Conservation (phyloP, 2,797 vertebrate species). For the Lithobates sylvaticus region DNA sequence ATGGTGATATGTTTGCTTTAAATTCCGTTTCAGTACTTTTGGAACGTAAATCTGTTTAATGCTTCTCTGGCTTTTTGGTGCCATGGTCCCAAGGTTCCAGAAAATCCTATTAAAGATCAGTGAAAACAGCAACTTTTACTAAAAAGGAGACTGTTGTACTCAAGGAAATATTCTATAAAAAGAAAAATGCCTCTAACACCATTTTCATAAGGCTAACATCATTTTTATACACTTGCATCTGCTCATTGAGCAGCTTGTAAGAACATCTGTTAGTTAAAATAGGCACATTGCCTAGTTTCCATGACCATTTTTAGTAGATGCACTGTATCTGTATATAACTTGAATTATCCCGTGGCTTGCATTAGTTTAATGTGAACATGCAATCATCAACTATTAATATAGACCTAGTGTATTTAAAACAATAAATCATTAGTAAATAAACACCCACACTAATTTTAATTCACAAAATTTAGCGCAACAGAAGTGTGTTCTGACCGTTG, state of each 20-base stretch:
- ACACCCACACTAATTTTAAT: no score
- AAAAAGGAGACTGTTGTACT: background rate
- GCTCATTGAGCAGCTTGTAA: background rate
- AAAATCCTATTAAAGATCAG: background rate
- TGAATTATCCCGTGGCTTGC: background rate
- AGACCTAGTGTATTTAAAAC: background rate
- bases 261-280: slow-evolving; percentile 2
- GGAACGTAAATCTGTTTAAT: background rate
- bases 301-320: background rate
- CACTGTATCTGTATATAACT: background rate
- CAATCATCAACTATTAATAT: background rate
- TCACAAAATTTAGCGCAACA: no score
- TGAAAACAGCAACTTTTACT: background rate
- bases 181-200: background rate
- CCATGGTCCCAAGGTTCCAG: background rate
- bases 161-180: background rate
- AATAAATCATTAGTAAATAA: background rate
- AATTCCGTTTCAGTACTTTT: background rate
- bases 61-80: background rate
- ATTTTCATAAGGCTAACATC: background rate
- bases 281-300: slow-evolving; percentile 7
- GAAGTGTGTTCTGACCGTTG: no score
- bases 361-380: background rate
- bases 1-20: background rate
- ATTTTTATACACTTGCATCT: background rate